These are phyloP conservation scores for Lepisosteus oculatus DNA, from an alignment of 2,113 vertebrate genomes.

Conservation along the genomic window DNA sequence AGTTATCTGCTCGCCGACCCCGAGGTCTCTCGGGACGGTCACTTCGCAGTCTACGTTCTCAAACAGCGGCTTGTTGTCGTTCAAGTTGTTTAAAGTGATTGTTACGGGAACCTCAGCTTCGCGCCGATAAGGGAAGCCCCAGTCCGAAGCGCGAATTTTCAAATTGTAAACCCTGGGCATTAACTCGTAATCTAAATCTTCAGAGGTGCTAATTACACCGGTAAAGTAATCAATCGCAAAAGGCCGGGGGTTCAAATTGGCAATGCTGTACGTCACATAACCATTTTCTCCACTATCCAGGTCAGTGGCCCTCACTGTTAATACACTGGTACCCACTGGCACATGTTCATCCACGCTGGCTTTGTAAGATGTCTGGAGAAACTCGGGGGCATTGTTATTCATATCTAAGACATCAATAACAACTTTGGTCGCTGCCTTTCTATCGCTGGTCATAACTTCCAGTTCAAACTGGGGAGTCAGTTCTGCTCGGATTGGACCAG, in stretches of 20 bases:
- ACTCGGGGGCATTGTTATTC: conserved; percentile 89
- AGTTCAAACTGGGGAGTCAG: conserved; percentile 74
- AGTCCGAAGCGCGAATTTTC: conserved; percentile 88
- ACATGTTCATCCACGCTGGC: conserved; percentile 88
- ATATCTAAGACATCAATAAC: conserved; percentile 79
- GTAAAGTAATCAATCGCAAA: conserved; percentile 90
- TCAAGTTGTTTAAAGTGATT: conserved; percentile 86
- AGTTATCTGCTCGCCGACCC: conserved; percentile 88
- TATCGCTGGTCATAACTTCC: conserved; percentile 81
- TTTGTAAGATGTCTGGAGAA: conserved; percentile 85
- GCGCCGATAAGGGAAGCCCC: conserved; percentile 88
- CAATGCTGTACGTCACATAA: conserved; percentile 93
- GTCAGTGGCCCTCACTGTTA: conserved; percentile 81
- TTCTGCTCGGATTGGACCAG: conserved; percentile 76
- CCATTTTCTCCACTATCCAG: conserved; percentile 88
- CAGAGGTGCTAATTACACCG: conserved; percentile 85
- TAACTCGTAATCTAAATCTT: conserved; percentile 88
- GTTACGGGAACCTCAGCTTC: conserved; percentile 87
- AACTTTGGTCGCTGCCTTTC: conserved; percentile 79
- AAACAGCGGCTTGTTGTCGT: conserved; percentile 94
- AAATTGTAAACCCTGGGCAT: conserved; percentile 93
- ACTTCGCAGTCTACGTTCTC: conserved; percentile 93
- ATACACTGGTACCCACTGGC: conserved; percentile 79
- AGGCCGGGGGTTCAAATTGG: conserved; percentile 80
- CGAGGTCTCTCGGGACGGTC: conserved; percentile 85